Percentiles rank a stretch among this genome's conserved stretches.
phyloP scores from a whole-genome alignment of 2,113 vertebrate genomes.

The Nicator chloris region DNA sequence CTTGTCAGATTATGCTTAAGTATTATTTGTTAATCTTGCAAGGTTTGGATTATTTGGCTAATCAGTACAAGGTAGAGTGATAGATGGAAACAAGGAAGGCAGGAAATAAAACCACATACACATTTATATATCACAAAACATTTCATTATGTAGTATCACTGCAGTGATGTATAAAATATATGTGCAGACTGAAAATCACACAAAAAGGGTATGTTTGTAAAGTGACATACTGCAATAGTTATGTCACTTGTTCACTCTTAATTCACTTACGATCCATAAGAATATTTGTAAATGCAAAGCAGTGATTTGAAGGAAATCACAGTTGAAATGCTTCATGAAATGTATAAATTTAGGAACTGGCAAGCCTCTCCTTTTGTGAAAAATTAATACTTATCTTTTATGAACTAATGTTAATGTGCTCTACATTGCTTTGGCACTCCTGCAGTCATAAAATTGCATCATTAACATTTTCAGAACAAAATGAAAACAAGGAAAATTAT shows the following conservation, averaged over 20 bases:
- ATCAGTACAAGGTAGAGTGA: neutral
- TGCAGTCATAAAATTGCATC: conserved; percentile 8
- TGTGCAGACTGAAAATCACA: neutral
- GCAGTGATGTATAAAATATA: neutral
- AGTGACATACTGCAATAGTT: neutral
- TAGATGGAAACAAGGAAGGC: neutral
- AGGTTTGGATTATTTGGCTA: neutral
- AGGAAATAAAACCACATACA: neutral
- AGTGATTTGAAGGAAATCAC: neutral
- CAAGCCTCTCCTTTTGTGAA: neutral
- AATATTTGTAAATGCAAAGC: neutral
- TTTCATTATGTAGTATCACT: neutral
- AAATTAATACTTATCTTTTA: neutral
- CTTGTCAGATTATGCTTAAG: neutral
- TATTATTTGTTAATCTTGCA: neutral
- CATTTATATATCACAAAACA: neutral
- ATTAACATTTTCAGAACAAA: conserved; percentile 20
- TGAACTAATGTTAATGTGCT: neutral
- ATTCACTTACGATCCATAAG: neutral
- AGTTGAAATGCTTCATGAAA: neutral
- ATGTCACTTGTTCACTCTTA: neutral
- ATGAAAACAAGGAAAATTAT: neutral
- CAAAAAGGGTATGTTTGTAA: neutral
- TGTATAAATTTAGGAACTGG: neutral
- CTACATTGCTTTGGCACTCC: neutral